Conservation (phyloP, 2,797 vertebrate species). For the Sebastes steindachneri region DNA sequence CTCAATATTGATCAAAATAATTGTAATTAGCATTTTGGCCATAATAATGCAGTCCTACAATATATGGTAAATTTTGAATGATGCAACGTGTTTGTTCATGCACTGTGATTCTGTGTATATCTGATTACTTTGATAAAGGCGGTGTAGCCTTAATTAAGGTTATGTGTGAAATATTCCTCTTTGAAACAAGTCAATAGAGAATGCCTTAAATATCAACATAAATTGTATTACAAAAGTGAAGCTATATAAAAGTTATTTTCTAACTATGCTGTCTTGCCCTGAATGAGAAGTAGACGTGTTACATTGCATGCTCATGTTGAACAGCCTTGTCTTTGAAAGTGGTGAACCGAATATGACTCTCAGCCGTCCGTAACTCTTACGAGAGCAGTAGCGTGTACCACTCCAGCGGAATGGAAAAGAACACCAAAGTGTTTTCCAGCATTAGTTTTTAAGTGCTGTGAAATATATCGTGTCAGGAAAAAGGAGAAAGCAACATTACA, state of each 20-base stretch:
- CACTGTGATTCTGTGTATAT: too few relatives aligned
- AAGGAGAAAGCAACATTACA: neutral
- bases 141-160: too few relatives aligned
- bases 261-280: neutral
- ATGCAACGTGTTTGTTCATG: neutral
- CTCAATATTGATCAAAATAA: too few relatives aligned
- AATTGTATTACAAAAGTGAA: neutral
- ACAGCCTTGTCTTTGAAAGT: neutral
- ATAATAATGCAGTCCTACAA: too few relatives aligned
- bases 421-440: neutral
- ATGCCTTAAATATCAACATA: neutral
- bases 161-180: too few relatives aligned
- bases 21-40: too few relatives aligned
- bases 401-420: neutral
- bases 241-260: neutral
- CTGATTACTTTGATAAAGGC: too few relatives aligned
- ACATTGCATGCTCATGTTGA: neutral
- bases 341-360: neutral
- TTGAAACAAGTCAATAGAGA: neutral
- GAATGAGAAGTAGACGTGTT: neutral
- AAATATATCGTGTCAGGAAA: neutral
- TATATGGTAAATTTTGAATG: neutral
- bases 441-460: neutral
- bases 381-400: neutral
- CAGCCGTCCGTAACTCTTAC: neutral